Evolutionary conservation across 2,888 invertebrate genomes (phyloP).

Genomic region (Tiliacea citrago): DNA sequence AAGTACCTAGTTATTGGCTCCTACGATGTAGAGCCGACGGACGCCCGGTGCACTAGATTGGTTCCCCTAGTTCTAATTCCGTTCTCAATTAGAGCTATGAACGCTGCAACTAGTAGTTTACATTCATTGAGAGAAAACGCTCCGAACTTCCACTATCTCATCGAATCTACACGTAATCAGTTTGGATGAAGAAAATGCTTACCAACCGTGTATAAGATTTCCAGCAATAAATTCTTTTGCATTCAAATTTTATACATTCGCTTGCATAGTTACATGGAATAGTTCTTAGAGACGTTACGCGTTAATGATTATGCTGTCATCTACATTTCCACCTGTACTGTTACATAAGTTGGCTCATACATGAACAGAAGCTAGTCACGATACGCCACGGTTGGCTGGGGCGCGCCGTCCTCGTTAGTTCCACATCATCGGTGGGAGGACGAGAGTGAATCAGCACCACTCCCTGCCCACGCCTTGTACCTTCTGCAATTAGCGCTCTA

Average conservation of each 20-base stretch:
- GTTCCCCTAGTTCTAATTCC: conserved; percentile 70
- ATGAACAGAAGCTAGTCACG: conserved; percentile 77
- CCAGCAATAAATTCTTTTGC: conserved; percentile 23
- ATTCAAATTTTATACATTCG: too few relatives aligned
- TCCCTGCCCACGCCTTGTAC: conserved; percentile 69
- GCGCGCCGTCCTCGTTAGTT: conserved; percentile 78
- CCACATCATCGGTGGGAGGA: conserved; percentile 81
- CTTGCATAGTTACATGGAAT: conserved; percentile 25
- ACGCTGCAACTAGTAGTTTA: conserved; percentile 56
- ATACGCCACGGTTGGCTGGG: conserved; percentile 78
- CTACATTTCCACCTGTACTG: conserved; percentile 60
- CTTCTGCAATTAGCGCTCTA: conserved; percentile 63
- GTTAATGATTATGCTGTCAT: conserved; percentile 56
- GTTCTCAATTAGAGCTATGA: conserved; percentile 73
- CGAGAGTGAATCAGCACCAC: conserved; percentile 84
- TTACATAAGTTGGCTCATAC: conserved; percentile 66
- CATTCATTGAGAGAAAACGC: conserved; percentile 45
- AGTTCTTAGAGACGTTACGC: conserved; percentile 47
- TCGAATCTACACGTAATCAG: conserved; percentile 16
- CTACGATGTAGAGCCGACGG: conserved; percentile 21
- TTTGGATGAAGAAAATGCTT: conserved; percentile 14
- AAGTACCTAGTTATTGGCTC: conserved; percentile 24
- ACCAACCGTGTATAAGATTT: conserved; percentile 7
- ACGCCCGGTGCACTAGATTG: conserved; percentile 66
- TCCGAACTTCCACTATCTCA: conserved; percentile 14